A percentile compares a stretch with the other conserved stretches of the same genome.
These are phyloP conservation scores for Drosophila tropicalis DNA, from an alignment of 1,140 invertebrate species.

Conservation along the genomic window DNA sequence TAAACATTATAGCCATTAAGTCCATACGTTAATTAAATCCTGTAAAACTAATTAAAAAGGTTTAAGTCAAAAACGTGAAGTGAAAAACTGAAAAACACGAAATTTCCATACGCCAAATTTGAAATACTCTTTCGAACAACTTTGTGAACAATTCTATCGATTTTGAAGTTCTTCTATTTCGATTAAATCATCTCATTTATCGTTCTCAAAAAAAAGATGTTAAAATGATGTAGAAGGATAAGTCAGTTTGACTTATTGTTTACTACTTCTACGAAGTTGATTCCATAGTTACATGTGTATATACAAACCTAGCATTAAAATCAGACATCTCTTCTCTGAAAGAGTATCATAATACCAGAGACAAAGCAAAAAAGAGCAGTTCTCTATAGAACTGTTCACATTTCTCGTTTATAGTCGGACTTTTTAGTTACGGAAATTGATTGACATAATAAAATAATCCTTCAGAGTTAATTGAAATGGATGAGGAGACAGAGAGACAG, in stretches of 20 bases:
- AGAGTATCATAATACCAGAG: not conserved
- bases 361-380: conserved; percentile 16
- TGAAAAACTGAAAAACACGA: not conserved
- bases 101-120: not conserved
- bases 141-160: too few species aligned
- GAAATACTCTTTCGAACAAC: not conserved
- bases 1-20: not conserved
- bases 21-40: not conserved
- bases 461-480: conserved; percentile 79
- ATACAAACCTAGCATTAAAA: not conserved
- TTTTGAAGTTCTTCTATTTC: not conserved
- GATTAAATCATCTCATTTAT: too few species aligned
- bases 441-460: conserved; percentile 81
- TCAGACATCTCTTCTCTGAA: not conserved
- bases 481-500: conserved; percentile 40
- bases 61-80: not conserved
- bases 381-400: not conserved
- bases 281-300: too few species aligned
- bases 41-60: not conserved
- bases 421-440: conserved; percentile 80
- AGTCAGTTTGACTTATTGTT: too few species aligned
- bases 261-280: too few species aligned
- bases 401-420: conserved; percentile 24
- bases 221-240: too few species aligned
- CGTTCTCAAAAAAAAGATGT: too few species aligned